Evolutionary conservation across 2,113 vertebrate species (phyloP), one percentile per base, ranked within the genome.

Genomic region (Oncorhynchus kisutch): DNA sequence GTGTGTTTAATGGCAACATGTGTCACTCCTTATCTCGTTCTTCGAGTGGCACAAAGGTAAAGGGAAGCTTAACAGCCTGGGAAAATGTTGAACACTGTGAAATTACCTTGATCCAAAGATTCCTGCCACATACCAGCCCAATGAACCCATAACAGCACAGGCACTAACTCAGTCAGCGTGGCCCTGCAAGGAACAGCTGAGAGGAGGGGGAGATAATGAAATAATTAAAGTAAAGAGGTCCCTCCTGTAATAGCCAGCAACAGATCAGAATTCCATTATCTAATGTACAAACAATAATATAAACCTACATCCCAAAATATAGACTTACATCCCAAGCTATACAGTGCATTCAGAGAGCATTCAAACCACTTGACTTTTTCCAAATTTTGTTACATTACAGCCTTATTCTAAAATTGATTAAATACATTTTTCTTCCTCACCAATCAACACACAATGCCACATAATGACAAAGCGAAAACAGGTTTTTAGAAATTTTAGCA

Each of bases 81-180:
- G 92, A 93, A 93, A 92, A 92, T 86, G 82, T 86, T 85, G 88
- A 93, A 90, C 87, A 93, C 88, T 92, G 91, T 93, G 91, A 93
- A 92, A 94, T 92, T 91, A 93, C 90, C 92, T 93, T 93, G 91
- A 93, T 93, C 92, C 89, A 90, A 93, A 92, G 90, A 93, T 93
- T 94, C 90, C 90, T 91, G 87, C 89, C 67, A 85, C 91, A 92
- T 93, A 88, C 91, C 91, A 92, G 88, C 88, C 84, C 87, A 89
- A 86, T 90, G 90, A 93, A 93, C 89, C 89, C 90, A 92, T 91
- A 92, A 93, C 91, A 91, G 86, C 45, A 49, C 87, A 87, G 78
- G 80, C 88, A 88, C 85, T 89, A 85, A 91, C 81, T 88, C 82
- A 83, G 83, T 72, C 82, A 90, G 88, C 72, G 78, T 81, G 90